These are phyloP conservation scores for Willisornis vidua DNA, from an alignment of 2,113 vertebrate genomes.

Conservation along the genomic window DNA sequence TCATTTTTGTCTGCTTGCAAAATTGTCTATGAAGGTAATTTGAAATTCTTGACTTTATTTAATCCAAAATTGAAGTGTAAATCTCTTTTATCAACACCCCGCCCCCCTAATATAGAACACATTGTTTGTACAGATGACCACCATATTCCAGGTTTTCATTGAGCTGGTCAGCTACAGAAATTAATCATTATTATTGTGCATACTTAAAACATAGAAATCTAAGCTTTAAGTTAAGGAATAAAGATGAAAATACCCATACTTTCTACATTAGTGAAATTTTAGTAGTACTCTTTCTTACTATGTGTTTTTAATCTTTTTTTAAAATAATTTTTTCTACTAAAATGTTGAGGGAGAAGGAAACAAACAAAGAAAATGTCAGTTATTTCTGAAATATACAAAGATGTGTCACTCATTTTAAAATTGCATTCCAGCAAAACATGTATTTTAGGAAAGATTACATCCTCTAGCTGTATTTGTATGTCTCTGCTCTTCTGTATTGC, in stretches of 20 bases:
- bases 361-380: neutral
- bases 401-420: neutral
- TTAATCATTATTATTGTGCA: neutral
- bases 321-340: neutral
- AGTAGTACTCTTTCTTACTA: neutral
- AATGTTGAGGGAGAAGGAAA: neutral
- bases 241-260: neutral
- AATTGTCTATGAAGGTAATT: neutral
- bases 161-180: neutral
- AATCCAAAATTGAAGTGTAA: neutral
- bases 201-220: neutral
- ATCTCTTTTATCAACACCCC: neutral
- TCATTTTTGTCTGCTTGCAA: neutral
- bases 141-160: neutral
- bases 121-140: neutral
- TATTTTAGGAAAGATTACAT: neutral
- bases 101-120: neutral
- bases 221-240: neutral
- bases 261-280: neutral
- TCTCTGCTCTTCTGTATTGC: neutral
- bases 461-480: neutral
- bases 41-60: neutral
- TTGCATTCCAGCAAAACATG: neutral
- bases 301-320: neutral
- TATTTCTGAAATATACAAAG: neutral